A percentile compares a stretch with the other conserved stretches of the same genome.
These are phyloP conservation scores for Vollenhovia emeryi DNA, from an alignment of 1,140 invertebrate species.

Conservation along the genomic window DNA sequence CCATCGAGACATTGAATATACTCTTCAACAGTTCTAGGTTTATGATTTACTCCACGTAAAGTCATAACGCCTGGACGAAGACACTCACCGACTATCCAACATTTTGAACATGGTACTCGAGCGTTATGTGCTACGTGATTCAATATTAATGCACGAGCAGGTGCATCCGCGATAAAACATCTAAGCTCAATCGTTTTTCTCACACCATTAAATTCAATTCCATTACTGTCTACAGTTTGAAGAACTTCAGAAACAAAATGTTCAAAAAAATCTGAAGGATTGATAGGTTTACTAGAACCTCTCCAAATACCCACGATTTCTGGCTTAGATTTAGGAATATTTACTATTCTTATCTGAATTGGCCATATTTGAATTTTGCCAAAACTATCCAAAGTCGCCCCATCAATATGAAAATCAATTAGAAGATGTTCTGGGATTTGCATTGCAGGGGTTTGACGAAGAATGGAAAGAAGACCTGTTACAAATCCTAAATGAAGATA, in stretches of 20 bases:
- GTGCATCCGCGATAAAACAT: not conserved
- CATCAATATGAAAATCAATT: not conserved
- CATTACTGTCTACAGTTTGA: not conserved
- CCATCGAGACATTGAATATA: not conserved
- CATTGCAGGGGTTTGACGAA: not conserved
- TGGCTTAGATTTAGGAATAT: not conserved
- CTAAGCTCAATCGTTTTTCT: not conserved
- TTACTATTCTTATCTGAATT: not conserved
- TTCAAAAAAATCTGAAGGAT: not conserved
- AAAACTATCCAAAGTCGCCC: not conserved
- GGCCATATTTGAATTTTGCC: slow-evolving; percentile 8
- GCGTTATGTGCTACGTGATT: not conserved
- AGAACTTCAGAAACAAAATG: not conserved
- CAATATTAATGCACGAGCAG: not conserved
- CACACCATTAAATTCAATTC: not conserved
- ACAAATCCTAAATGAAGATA: not conserved
- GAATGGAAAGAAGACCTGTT: not conserved
- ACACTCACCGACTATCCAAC: not conserved
- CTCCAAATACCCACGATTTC: not conserved
- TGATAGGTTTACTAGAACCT: not conserved
- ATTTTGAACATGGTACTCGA: not conserved
- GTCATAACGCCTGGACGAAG: not conserved
- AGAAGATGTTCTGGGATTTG: not conserved
- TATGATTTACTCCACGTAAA: not conserved
- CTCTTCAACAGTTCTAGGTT: not conserved